Conservation (phyloP, 2,888 invertebrate species). For the Congeria kusceri region DNA sequence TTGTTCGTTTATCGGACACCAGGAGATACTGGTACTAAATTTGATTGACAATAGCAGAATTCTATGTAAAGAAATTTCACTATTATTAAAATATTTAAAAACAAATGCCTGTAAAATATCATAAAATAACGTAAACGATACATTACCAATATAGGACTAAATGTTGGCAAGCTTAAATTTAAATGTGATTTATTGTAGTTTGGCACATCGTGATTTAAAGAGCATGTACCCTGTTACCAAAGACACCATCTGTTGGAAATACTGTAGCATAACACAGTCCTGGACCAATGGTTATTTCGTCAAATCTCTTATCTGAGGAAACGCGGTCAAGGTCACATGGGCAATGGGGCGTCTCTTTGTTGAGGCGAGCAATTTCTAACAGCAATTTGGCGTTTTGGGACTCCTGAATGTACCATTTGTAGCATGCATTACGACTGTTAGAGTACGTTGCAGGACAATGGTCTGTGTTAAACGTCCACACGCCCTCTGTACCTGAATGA, state of each 20-base stretch:
- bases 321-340: constrained; percentile 26
- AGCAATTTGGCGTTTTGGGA: not conserved
- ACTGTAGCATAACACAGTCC: constrained; percentile 22
- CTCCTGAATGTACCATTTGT: constrained; percentile 32
- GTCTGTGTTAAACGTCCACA: constrained; percentile 41
- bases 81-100: too few species aligned
- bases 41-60: too few species aligned
- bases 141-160: too few species aligned
- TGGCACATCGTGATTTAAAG: not conserved
- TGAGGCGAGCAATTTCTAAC: not conserved
- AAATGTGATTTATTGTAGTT: too few species aligned
- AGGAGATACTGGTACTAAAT: too few species aligned
- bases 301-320: constrained; percentile 29
- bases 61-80: too few species aligned
- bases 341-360: constrained; percentile 24
- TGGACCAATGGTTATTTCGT: not conserved
- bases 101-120: too few species aligned
- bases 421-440: constrained; percentile 36
- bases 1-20: too few species aligned
- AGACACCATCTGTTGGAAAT: constrained; percentile 18
- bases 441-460: constrained; percentile 23
- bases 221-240: constrained; percentile 17
- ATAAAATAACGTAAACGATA: too few species aligned
- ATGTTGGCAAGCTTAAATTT: too few species aligned
- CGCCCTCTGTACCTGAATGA: constrained; percentile 13